Conservation (phyloP, 37 sponge, comb jelly and placozoan genomes). For the Mnemiopsis leidyi region DNA sequence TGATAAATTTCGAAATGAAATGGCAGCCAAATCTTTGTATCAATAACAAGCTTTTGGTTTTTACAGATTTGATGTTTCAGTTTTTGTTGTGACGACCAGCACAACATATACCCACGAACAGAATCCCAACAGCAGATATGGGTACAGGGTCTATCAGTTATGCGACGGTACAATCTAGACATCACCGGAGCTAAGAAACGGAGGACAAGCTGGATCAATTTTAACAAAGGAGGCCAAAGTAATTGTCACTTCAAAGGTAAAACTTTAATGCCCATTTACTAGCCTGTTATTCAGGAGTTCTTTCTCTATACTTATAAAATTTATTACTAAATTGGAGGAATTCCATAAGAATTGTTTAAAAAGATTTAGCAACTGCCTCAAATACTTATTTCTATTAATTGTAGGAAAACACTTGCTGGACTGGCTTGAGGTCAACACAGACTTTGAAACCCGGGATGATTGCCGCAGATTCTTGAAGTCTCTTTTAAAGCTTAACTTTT, state of each 20-base stretch:
- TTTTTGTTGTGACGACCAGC: not conserved
- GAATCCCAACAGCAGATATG: not conserved
- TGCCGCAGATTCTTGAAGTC: constrained; percentile 19
- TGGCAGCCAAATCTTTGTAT: no score
- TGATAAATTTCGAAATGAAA: no score
- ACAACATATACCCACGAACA: not conserved
- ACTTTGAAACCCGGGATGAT: constrained; percentile 33
- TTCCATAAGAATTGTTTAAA: no score
- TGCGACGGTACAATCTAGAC: not conserved
- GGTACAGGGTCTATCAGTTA: constrained; percentile 23
- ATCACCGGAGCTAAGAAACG: not conserved
- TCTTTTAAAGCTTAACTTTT: constrained; percentile 12
- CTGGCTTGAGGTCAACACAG: constrained; percentile 8
- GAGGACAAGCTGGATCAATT: not conserved
- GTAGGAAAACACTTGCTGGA: constrained; percentile 29
- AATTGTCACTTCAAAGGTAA: not conserved
- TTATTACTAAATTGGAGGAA: no score
- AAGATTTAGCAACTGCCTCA: no score
- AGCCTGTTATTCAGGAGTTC: no score
- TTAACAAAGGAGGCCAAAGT: not conserved
- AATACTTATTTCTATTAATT: no score
- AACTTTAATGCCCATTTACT: no score
- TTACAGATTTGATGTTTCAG: not conserved
- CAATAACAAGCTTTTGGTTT: no score
- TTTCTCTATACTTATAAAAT: no score